Evolutionary conservation across 2,888 invertebrate species (phyloP).

Genomic region (Nezara viridula): DNA sequence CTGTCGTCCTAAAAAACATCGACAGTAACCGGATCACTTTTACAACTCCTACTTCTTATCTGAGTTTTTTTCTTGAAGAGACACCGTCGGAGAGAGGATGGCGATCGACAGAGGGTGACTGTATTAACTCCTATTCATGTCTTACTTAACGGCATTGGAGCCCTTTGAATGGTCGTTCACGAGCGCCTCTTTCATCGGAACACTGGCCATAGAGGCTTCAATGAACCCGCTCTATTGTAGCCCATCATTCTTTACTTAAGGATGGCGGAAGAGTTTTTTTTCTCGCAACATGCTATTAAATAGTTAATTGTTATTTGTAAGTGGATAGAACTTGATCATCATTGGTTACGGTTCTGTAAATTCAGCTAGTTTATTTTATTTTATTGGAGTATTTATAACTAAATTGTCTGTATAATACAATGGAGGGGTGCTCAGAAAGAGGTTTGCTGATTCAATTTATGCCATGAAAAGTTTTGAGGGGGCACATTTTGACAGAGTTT

Average conservation of each 20-base stretch:
- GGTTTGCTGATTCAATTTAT: too few species aligned
- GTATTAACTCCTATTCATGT: conserved; percentile 17
- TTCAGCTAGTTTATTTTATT: background rate
- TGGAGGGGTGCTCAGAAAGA: too few species aligned
- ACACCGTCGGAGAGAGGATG: background rate
- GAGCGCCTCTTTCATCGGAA: background rate
- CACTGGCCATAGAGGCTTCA: background rate
- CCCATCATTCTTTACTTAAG: background rate
- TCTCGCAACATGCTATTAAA: background rate
- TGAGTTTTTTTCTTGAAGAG: background rate
- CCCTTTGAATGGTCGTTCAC: background rate
- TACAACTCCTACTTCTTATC: background rate
- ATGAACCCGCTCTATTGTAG: background rate
- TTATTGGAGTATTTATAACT: too few species aligned
- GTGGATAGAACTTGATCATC: background rate
- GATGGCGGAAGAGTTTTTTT: background rate
- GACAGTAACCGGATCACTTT: background rate
- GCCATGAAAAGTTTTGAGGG: too few species aligned
- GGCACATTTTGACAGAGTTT: too few species aligned
- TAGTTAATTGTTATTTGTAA: background rate
- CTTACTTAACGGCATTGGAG: conserved; percentile 20
- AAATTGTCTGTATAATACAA: too few species aligned
- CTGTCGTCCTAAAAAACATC: conserved; percentile 3
- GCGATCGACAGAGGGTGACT: background rate
- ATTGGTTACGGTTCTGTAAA: background rate